Conservation (phyloP, 2,888 invertebrate species). For the Bombylius discolor region DNA sequence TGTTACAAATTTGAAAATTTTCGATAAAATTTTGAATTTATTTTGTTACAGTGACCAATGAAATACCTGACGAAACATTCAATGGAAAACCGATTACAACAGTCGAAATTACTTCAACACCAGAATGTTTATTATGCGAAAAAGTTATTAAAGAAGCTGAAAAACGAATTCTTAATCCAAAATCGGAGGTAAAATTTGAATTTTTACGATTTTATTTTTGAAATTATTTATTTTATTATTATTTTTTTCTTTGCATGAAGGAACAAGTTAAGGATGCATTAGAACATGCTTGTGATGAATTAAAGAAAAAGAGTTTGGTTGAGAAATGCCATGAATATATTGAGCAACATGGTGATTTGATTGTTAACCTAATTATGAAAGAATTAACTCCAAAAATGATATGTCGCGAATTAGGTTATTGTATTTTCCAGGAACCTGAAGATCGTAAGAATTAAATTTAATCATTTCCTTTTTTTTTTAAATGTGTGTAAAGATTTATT, state of each 20-base stretch:
- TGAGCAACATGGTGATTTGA: constrained; percentile 54
- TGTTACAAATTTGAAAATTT: not conserved
- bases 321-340: constrained; percentile 58
- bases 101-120: constrained; percentile 16
- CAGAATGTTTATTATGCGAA: constrained; percentile 30
- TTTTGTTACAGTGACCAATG: constrained; percentile 46
- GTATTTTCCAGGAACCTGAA: constrained; percentile 30
- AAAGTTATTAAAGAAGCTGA: constrained; percentile 27
- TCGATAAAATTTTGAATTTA: not conserved
- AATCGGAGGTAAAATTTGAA: constrained; percentile 20
- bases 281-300: constrained; percentile 26
- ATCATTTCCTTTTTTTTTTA: not conserved
- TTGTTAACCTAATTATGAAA: constrained; percentile 55
- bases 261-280: constrained; percentile 28
- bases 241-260: constrained; percentile 7
- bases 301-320: constrained; percentile 20
- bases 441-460: constrained; percentile 24
- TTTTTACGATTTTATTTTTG: too few species aligned
- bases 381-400: constrained; percentile 55
- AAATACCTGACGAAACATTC: constrained; percentile 49
- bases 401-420: constrained; percentile 54
- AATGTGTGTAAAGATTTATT: not conserved
- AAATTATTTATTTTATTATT: not conserved
- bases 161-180: constrained; percentile 26
- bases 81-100: constrained; percentile 38